A percentile compares a stretch with the other conserved stretches of the same genome.
Evolutionary conservation across 2,113 vertebrate species (phyloP).

Genomic region (Planiliza haematocheilus): DNA sequence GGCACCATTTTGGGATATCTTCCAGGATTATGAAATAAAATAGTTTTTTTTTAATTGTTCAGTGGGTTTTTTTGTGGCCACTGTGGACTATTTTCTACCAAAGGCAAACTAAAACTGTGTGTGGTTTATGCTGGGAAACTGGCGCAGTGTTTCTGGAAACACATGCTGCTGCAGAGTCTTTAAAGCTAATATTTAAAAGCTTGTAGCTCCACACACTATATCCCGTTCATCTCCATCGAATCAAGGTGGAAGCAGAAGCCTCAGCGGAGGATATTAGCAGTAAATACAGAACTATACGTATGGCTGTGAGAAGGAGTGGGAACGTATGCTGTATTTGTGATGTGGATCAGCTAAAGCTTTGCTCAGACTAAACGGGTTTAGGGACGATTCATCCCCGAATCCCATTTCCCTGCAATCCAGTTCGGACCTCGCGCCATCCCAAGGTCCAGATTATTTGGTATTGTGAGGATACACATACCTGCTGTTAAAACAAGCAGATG

Average conservation of each 20-base stretch:
- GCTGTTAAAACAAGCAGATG: too few relatives aligned
- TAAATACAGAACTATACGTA: not conserved
- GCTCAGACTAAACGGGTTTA: too few relatives aligned
- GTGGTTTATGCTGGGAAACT: slow-evolving; percentile 9
- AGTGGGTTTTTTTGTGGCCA: not conserved
- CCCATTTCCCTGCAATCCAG: too few relatives aligned
- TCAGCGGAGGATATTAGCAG: slow-evolving; percentile 1
- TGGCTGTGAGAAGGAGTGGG: not conserved
- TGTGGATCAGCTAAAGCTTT: too few relatives aligned
- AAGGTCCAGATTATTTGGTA: too few relatives aligned
- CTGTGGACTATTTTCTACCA: not conserved
- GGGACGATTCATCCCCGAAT: too few relatives aligned
- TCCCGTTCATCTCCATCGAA: slow-evolving; percentile 5
- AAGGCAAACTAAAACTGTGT: slow-evolving; percentile 1
- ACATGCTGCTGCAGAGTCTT: slow-evolving; percentile 1
- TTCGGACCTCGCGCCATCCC: too few relatives aligned
- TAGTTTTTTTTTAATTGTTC: not conserved
- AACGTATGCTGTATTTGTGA: not conserved
- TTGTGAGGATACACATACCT: too few relatives aligned
- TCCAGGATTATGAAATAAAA: not conserved
- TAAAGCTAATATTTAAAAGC: too few relatives aligned
- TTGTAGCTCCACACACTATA: not conserved
- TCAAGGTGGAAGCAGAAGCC: not conserved
- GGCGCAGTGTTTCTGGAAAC: not conserved
- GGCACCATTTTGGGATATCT: not conserved